A percentile compares a stretch with the other conserved stretches of the same genome.
Evolutionary conservation across 2,113 vertebrate genomes (phyloP).

Genomic region (Symphodus melops): DNA sequence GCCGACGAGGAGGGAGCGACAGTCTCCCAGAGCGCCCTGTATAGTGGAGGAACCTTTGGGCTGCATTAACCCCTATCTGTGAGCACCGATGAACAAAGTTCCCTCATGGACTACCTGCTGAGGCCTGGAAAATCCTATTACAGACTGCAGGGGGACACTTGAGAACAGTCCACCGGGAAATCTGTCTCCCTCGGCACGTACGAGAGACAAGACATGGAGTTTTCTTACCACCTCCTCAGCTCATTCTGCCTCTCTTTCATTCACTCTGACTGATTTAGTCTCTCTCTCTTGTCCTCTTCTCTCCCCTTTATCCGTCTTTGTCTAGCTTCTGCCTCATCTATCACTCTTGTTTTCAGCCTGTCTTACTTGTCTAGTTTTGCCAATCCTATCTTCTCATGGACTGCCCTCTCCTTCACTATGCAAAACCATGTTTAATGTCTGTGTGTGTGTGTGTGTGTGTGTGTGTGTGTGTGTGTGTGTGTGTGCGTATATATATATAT

Average conservation of each 20-base stretch:
- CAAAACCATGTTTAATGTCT: conserved; percentile 51
- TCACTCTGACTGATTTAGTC: conserved; percentile 70
- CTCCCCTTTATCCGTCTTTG: conserved; percentile 60
- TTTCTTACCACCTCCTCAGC: conserved; percentile 58
- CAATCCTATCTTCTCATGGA: conserved; percentile 58
- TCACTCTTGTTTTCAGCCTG: conserved; percentile 64
- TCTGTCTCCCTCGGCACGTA: conserved; percentile 72
- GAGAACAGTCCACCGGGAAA: conserved; percentile 69
- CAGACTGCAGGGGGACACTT: conserved; percentile 64
- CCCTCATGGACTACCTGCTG: conserved; percentile 79
- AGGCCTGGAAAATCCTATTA: conserved; percentile 81
- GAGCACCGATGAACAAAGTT: conserved; percentile 74
- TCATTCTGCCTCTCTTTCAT: conserved; percentile 66
- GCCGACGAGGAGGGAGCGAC: conserved; percentile 84
- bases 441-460: too few relatives aligned
- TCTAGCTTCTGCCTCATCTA: conserved; percentile 67
- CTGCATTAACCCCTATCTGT: conserved; percentile 78
- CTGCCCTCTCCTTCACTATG: conserved; percentile 20
- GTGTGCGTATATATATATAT: too few relatives aligned
- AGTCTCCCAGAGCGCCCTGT: conserved; percentile 70
- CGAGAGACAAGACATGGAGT: conserved; percentile 66
- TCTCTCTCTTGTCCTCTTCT: conserved; percentile 56
- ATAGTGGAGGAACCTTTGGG: conserved; percentile 69
- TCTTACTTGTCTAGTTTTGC: conserved; percentile 60
- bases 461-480: too few relatives aligned